These are phyloP conservation scores for Craterocephalus amniculus DNA, from an alignment of 2,797 vertebrate genomes.

Conservation along the genomic window DNA sequence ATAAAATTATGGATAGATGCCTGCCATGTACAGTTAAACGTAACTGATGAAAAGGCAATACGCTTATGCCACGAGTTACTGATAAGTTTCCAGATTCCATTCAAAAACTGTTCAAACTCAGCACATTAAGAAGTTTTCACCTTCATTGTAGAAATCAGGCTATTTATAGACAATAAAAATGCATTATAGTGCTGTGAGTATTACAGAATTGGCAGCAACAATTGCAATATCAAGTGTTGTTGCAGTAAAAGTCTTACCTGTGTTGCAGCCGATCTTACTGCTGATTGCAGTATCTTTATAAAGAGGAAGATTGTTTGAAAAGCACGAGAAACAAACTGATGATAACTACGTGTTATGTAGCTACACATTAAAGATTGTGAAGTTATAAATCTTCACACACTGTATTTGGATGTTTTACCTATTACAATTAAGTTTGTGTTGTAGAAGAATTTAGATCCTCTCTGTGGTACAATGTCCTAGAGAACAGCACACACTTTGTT, in stretches of 20 bases:
- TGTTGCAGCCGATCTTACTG: background rate
- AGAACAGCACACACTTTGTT: slow-evolving; percentile 39
- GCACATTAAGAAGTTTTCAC: too few relatives aligned
- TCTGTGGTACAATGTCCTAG: background rate
- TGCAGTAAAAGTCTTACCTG: background rate
- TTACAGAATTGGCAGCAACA: background rate
- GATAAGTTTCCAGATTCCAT: too few relatives aligned
- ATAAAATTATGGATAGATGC: too few relatives aligned
- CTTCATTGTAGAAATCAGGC: too few relatives aligned
- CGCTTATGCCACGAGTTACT: too few relatives aligned
- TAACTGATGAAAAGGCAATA: too few relatives aligned
- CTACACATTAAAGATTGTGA: background rate
- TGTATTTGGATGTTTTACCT: background rate
- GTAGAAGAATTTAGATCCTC: background rate
- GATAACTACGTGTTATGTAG: background rate
- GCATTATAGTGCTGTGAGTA: background rate
- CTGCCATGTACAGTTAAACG: too few relatives aligned
- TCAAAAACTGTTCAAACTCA: too few relatives aligned
- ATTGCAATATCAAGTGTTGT: background rate
- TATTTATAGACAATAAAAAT: too few relatives aligned
- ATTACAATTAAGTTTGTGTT: background rate
- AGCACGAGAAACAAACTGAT: background rate
- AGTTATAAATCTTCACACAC: background rate
- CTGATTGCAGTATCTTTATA: background rate
- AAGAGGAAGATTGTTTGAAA: background rate